Base-by-base conservation (phyloP, 2,113 vertebrate species). In the Malurus melanocephalus region DNA sequence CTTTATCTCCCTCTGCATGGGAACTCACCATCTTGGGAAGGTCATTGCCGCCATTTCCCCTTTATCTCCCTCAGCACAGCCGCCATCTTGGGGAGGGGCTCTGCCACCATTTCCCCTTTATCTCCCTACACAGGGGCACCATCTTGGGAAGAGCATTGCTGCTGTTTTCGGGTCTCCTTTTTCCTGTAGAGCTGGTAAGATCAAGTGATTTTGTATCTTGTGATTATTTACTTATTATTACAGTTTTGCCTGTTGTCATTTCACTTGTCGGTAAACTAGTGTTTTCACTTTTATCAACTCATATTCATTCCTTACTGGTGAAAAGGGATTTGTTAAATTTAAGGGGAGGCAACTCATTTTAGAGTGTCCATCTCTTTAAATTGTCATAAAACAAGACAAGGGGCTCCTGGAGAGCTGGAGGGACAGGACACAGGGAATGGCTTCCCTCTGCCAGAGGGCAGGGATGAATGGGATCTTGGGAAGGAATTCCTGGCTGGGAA, bases 81-180 rank as follows among this genome's bases (percentile, higher is more conserved):
- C 38, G 11, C 38, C 38, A 11, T 38, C 38, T 38, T 38, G 38
- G 38, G 9, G 45, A 45, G 19, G 45, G 45, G 45, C 16, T 15
- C 16, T 32, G 38, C 51, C 1, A 6, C 53, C 69, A 56, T 57
- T 16, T 48, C 26, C 42, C 15, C 15, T 59, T 59, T 8, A 20
- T 18, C n/a, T 18, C 11, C 43, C 13, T 1, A 1, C 3, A 0
- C 0, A 5, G 2, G 38, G 52, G 23, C 7, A 4, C 55, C 55
- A 30, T 59, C 43, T 77, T 64, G 60, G 40, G 40, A 20, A 35
- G 13, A 42, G 26, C 40, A 3, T 1, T 27, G 22, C 52, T 1
- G 1, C 64, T 53, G 19, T 42, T 32, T 40, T 22, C n/a, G 28
- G 49, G 3, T 8, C 27, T 55, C 49, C 26, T 2, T 64, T 18